phyloP scores from a whole-genome alignment of 2,113 vertebrate species.

The Melanerpes formicivorus region DNA sequence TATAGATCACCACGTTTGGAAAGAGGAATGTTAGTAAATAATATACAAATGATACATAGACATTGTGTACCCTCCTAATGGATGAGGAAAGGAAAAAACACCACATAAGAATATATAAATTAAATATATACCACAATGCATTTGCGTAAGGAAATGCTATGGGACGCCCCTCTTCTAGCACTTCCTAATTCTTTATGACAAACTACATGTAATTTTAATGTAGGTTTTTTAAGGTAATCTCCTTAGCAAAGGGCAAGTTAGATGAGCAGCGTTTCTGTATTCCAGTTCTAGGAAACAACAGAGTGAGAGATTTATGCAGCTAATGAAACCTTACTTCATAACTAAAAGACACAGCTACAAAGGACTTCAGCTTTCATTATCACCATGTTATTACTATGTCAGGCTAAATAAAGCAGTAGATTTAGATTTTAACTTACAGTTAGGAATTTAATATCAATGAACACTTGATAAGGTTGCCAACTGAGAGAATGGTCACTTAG shows the following conservation, averaged over 20 bases:
- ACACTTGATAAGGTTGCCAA: not conserved
- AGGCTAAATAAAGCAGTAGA: slow-evolving; percentile 17
- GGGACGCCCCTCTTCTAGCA: not conserved
- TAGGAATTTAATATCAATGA: not conserved
- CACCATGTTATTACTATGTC: not conserved
- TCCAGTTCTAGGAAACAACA: not conserved
- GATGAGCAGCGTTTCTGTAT: not conserved
- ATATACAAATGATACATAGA: not conserved
- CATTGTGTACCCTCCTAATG: not conserved
- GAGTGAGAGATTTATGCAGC: not conserved
- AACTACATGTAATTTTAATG: not conserved
- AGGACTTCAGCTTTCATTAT: slow-evolving; percentile 6
- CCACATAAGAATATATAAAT: not conserved
- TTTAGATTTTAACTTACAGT: not conserved
- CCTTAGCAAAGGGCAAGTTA: not conserved
- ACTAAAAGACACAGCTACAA: not conserved
- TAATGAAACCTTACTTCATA: not conserved
- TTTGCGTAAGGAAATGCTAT: not conserved
- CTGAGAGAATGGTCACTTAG: not conserved
- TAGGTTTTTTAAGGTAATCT: not conserved
- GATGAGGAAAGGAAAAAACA: not conserved
- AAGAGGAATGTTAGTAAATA: not conserved
- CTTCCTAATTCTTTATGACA: slow-evolving; percentile 3
- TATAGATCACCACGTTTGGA: not conserved
- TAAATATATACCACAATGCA: not conserved